Base-by-base conservation (phyloP, 2,888 invertebrate species). In the Idaea biselata region DNA sequence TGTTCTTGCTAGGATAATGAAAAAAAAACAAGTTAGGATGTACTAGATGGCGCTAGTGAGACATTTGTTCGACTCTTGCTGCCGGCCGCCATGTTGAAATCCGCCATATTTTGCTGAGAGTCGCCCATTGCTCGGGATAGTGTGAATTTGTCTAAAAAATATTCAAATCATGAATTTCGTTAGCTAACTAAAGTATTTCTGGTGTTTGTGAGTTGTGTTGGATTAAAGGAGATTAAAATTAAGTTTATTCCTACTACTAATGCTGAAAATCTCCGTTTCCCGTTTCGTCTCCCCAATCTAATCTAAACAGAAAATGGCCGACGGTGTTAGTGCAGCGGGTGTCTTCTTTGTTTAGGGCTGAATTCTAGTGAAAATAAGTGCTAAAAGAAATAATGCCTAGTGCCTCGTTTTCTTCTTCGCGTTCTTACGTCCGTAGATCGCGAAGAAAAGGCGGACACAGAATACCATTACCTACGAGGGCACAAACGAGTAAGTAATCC, bases 351-450 rank as follows among this genome's bases (percentile, higher is more conserved):
- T 96, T 95, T 96, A 95, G 94, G 85, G 89, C 91, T 89, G 88
- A 88, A 90, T 92, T 93, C 73, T 87, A 87, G 89, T 89, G 91
- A 89, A 89, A 88, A 87, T 92, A 91, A 92, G 89, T 88, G 87
- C 75, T 82, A 85, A 85, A 86, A 92, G 91, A 91, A 93, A 96
- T 95, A 93, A 97, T 97, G 97, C 97, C 97, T 94, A 97, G 97
- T 95, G 97, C 97, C 94, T 97, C 97, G 91, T 97, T 97, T 93
- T 97, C 97, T 88, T 97, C 97, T 93, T 96, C 97, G 93, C 96
- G 97, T 94, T 96, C 97, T 93, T 97, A 97, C 94, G 96, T 97
- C 85, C 95, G 97, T 92, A 95, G 97, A 93, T 97, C 97, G 89
- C 95, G 97, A 88, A 96, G 97, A 94, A 97, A 97, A 96, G 97